phyloP scores from a whole-genome alignment of 2,888 invertebrate species.

The Plagiodera versicolora region DNA sequence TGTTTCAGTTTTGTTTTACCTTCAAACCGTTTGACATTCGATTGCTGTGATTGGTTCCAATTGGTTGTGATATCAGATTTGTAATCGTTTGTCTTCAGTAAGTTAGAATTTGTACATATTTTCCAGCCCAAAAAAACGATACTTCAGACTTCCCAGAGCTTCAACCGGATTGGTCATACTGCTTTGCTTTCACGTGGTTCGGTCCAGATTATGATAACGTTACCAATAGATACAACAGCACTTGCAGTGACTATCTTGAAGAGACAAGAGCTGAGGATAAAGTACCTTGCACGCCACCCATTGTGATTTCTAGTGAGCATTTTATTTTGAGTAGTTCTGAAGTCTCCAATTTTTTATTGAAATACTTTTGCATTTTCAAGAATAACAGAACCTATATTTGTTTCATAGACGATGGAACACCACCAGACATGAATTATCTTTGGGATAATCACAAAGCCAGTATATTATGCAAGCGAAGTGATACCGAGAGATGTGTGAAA shows the following conservation, averaged over 20 bases:
- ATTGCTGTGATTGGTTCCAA: no score
- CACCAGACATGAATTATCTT: slow-evolving; percentile 64
- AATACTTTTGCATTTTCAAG: no score
- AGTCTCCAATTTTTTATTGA: no score
- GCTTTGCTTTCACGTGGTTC: slow-evolving; percentile 72
- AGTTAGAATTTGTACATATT: not conserved
- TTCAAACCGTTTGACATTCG: no score
- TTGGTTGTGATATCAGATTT: no score
- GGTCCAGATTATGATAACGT: slow-evolving; percentile 65
- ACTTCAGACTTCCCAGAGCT: slow-evolving; percentile 31
- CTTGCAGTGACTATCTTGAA: slow-evolving; percentile 46
- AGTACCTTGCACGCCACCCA: slow-evolving; percentile 65
- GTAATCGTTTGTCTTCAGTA: no score
- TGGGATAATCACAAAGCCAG: slow-evolving; percentile 60
- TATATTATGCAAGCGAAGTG: slow-evolving; percentile 61
- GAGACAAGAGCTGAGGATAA: slow-evolving; percentile 40
- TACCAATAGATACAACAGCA: slow-evolving; percentile 55
- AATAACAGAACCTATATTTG: not conserved
- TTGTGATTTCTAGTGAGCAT: slow-evolving; percentile 65
- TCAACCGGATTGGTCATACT: slow-evolving; percentile 51
- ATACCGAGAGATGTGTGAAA: slow-evolving; percentile 66
- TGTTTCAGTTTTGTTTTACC: no score
- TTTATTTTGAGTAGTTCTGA: no score
- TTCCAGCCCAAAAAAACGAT: slow-evolving; percentile 3
- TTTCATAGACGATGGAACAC: slow-evolving; percentile 62